Evolutionary conservation across 2,797 vertebrate species (phyloP), one percentile per base, ranked within the genome.

Genomic region (Parauchenoglanis ngamensis): DNA sequence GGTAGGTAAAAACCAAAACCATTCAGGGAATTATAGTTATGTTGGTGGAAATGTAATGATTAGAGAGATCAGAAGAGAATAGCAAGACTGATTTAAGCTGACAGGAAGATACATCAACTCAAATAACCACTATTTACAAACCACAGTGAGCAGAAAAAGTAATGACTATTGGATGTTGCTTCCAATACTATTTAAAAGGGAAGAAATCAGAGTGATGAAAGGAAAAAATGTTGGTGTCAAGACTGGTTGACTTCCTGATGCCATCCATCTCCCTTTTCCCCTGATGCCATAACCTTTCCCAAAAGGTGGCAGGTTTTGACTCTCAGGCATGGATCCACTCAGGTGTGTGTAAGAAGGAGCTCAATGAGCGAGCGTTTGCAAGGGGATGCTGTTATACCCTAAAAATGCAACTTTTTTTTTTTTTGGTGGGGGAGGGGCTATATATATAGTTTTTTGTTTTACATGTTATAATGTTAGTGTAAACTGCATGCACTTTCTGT

Each of bases 161-260:
- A 52, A 0, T 52, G 46, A 25, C 46, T 52, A 5, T 76, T 75
- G 3, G 44, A 46, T 28, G 23, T 3, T 75, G 28, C n/a, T 73
- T 21, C 44, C 68, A 17, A 68, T 23, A 72, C 4, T n/a, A 28
- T 85, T 44, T 63, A 28, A 59, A 85, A 85, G 40, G 10, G 67
- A 28, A 56, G 31, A 23, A 57, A 73, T 65, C 15, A 23, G 56
- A 46, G 17, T 85, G n/a, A 83, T 17, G 17, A 77, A 79, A 73
- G 17, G 25, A 49, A 7, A n/a, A 68, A 56, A 57, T 73, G 25
- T 49, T 25, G 13, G 72, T 61, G 31, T 17, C 40, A 65, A 31
- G 0, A 85, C 89, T 89, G 83, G 67, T 85, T 85, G 65, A 65
- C 89, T 94, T 93, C 92, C 93, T 93, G 70, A 75, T 70, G 88